These are phyloP conservation scores for Drosophila orena DNA, from an alignment of 1,140 invertebrate genomes.

Conservation along the genomic window DNA sequence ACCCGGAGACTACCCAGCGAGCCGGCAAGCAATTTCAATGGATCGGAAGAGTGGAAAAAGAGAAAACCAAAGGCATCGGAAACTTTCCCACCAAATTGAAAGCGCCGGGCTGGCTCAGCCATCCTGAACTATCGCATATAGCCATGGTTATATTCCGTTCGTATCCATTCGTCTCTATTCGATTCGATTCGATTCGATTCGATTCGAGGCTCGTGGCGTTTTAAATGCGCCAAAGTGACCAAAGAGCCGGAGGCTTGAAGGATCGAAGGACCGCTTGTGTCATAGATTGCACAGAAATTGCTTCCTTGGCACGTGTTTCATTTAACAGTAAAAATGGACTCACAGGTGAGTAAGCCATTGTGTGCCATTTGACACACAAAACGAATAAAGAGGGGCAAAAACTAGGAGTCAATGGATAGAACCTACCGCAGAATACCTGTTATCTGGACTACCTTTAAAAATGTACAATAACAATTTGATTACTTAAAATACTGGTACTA, in stretches of 20 bases:
- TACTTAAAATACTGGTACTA: no score
- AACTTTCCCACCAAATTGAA: conserved; percentile 69
- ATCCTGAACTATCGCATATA: conserved; percentile 21
- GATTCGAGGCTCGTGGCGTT: conserved; percentile 51
- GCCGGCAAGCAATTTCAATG: conserved; percentile 24
- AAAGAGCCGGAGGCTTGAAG: conserved; percentile 48
- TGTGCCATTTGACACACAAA: conserved; percentile 53
- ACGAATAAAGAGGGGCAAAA: conserved; percentile 6
- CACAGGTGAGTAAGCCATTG: conserved; percentile 58
- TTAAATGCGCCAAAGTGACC: conserved; percentile 65
- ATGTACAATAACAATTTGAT: no score
- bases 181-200: conserved; percentile 31
- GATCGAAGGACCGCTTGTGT: conserved; percentile 43
- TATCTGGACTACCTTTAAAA: no score
- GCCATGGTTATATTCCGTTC: conserved; percentile 8
- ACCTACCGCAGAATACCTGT: no score
- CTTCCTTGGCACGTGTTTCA: conserved; percentile 82
- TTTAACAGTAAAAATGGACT: conserved; percentile 73
- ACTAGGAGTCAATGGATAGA: no score
- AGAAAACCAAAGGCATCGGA: conserved; percentile 49
- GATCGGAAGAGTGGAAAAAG: conserved; percentile 9
- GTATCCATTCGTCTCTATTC: conserved; percentile 5
- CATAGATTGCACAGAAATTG: conserved; percentile 78
- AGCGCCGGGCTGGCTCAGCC: conserved; percentile 29
- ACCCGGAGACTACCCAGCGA: conserved; percentile 18